phyloP scores from a whole-genome alignment of 92 coral and sea anemone genomes.

The Porites rus region DNA sequence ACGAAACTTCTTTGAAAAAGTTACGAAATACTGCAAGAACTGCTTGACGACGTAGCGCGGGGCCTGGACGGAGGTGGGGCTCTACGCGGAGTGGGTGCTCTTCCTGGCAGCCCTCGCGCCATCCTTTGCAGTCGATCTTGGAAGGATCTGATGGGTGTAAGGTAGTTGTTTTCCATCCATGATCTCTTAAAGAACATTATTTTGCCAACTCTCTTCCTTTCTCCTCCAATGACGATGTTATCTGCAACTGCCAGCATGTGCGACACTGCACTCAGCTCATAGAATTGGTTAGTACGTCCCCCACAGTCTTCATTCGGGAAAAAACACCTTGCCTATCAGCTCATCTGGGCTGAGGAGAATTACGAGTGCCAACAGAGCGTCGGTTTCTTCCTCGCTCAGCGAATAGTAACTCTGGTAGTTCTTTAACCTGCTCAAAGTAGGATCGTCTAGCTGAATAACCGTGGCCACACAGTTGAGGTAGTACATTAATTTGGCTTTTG shows the following conservation, averaged over 20 bases:
- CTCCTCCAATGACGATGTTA: slow-evolving; percentile 48
- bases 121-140: slow-evolving; percentile 29
- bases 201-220: slow-evolving; percentile 27
- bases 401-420: slow-evolving; percentile 28
- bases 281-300: slow-evolving; percentile 6
- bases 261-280: slow-evolving; percentile 39
- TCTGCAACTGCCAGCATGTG: slow-evolving; percentile 36
- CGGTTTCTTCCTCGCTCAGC: slow-evolving; percentile 19
- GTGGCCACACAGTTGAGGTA: slow-evolving; percentile 7
- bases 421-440: slow-evolving; percentile 7
- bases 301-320: slow-evolving; percentile 46
- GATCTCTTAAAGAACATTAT: slow-evolving; percentile 37
- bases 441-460: slow-evolving; percentile 4
- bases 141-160: slow-evolving; percentile 30
- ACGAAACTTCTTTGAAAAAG: too few relatives aligned
- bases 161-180: slow-evolving; percentile 23
- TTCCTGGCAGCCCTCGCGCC: slow-evolving; percentile 31
- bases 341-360: slow-evolving; percentile 43
- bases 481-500: too few relatives aligned
- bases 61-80: too few relatives aligned
- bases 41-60: too few relatives aligned
- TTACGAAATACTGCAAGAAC: too few relatives aligned
- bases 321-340: slow-evolving; percentile 41
- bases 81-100: neutral
- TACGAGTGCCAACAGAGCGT: slow-evolving; percentile 34